A percentile compares a stretch with the other conserved stretches of the same genome.
These are phyloP conservation scores for Coccyzus lansbergi DNA, from an alignment of 2,797 vertebrate genomes.

Conservation along the genomic window DNA sequence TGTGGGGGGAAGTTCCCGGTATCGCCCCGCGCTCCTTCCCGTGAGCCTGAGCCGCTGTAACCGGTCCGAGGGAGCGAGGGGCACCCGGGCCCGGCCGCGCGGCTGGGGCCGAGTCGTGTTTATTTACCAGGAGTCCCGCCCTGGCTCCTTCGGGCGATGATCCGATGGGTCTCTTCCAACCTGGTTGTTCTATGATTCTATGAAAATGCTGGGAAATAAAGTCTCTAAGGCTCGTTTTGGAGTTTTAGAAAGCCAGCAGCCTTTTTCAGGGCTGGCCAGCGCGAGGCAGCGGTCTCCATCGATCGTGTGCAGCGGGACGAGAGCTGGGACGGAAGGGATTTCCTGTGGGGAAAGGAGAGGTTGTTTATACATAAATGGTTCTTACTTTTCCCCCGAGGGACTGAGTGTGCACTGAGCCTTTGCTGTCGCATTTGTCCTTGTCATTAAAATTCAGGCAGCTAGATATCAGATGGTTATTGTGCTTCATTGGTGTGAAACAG, in stretches of 20 bases:
- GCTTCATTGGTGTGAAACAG: fast-evolving
- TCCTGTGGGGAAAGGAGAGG: not conserved
- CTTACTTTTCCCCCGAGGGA: fast-evolving
- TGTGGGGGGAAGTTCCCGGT: not conserved
- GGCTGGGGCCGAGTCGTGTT: not conserved
- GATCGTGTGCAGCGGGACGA: too few species aligned
- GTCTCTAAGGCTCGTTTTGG: too few species aligned
- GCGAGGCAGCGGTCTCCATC: too few species aligned
- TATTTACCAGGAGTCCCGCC: not conserved
- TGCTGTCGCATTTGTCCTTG: too few species aligned
- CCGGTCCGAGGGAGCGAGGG: not conserved
- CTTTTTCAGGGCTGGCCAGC: too few species aligned
- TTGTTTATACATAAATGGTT: not conserved
- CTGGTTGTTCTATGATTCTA: too few species aligned
- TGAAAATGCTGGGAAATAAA: too few species aligned
- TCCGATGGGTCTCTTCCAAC: too few species aligned
- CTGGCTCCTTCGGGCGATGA: too few species aligned
- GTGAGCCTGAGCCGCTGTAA: not conserved
- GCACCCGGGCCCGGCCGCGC: not conserved
- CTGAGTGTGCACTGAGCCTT: fast-evolving
- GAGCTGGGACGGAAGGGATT: too few species aligned
- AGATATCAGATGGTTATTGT: fast-evolving
- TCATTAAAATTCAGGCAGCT: not conserved
- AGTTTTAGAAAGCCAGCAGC: too few species aligned
- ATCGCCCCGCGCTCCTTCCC: too few species aligned